A percentile compares a stretch with the other conserved stretches of the same genome.
These are phyloP conservation scores for Cetoscarus ocellatus DNA, from an alignment of 2,797 vertebrate species.

Conservation along the genomic window DNA sequence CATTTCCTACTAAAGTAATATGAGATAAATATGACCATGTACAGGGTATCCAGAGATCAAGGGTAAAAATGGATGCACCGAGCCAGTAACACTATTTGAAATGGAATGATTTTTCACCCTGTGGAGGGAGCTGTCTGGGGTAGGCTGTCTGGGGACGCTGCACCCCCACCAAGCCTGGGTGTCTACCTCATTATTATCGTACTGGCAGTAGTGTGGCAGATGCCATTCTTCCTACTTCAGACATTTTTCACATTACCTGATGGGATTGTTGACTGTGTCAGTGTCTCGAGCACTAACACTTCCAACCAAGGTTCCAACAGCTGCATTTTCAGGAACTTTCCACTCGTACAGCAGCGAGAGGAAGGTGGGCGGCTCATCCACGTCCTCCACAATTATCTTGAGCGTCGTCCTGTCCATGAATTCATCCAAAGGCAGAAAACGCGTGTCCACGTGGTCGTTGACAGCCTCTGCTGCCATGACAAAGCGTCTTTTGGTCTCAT, in stretches of 20 bases:
- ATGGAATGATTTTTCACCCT: conserved; percentile 80
- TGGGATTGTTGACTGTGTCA: conserved; percentile 83
- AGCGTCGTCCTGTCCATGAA: conserved; percentile 88
- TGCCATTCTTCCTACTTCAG: conserved; percentile 59
- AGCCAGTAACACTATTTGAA: conserved; percentile 74
- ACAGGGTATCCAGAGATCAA: conserved; percentile 80
- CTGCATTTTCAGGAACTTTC: conserved; percentile 87
- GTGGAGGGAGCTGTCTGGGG: conserved; percentile 62
- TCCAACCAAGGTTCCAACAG: conserved; percentile 83
- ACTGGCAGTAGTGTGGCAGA: conserved; percentile 56
- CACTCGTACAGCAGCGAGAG: conserved; percentile 82
- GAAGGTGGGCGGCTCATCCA: conserved; percentile 94
- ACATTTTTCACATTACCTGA: conserved; percentile 84
- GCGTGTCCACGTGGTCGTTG: conserved; percentile 86
- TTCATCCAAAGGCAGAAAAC: conserved; percentile 76
- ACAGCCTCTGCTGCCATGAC: conserved; percentile 86
- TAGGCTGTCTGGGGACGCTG: conserved; percentile 41
- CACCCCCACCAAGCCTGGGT: conserved; percentile 38
- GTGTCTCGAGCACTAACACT: conserved; percentile 88
- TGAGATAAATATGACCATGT: conserved; percentile 85
- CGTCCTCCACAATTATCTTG: conserved; percentile 89
- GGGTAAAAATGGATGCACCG: conserved; percentile 78
- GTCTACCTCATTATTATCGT: conserved; percentile 59
- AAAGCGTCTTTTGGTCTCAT: conserved; percentile 87
- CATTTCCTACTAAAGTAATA: conserved; percentile 85